phyloP scores from a whole-genome alignment of 2,888 invertebrate genomes.

The Automeris io region DNA sequence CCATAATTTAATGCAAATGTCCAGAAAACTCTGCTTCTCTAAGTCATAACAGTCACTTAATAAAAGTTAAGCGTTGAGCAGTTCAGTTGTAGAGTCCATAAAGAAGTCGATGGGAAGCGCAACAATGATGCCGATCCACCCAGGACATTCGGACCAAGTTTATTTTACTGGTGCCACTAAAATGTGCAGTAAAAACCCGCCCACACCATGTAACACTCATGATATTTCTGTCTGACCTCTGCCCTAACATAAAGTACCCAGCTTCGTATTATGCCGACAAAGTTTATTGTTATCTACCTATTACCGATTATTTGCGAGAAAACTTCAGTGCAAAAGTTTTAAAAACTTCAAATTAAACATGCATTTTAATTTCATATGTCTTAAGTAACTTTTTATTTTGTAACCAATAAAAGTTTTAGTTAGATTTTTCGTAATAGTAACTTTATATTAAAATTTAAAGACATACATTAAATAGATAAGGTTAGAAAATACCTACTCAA shows the following conservation, averaged over 20 bases:
- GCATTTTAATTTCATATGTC: too few species aligned
- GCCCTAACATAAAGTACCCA: constrained; percentile 50
- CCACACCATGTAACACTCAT: constrained; percentile 60
- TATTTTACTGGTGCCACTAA: constrained; percentile 65
- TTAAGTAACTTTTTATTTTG: too few species aligned
- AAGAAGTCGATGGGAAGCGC: constrained; percentile 44
- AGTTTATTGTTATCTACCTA: constrained; percentile 27
- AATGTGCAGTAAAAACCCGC: constrained; percentile 67
- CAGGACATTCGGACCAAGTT: constrained; percentile 57
- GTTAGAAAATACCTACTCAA: background rate
- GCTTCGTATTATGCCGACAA: constrained; percentile 25
- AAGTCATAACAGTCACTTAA: constrained; percentile 32
- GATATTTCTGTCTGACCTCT: constrained; percentile 61
- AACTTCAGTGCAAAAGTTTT: constrained; percentile 17
- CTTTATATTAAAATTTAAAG: too few species aligned
- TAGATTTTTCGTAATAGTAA: too few species aligned
- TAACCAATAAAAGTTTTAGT: too few species aligned
- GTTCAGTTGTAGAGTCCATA: constrained; percentile 50
- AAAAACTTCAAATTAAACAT: too few species aligned
- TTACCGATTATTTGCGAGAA: constrained; percentile 24
- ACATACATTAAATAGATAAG: background rate
- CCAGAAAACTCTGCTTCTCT: constrained; percentile 22
- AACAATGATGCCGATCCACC: constrained; percentile 53
- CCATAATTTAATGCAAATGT: constrained; percentile 19
- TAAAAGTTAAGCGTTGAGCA: constrained; percentile 51